Evolutionary conservation across 2,797 vertebrate genomes (phyloP).

Genomic region (Parauchenoglanis ngamensis): DNA sequence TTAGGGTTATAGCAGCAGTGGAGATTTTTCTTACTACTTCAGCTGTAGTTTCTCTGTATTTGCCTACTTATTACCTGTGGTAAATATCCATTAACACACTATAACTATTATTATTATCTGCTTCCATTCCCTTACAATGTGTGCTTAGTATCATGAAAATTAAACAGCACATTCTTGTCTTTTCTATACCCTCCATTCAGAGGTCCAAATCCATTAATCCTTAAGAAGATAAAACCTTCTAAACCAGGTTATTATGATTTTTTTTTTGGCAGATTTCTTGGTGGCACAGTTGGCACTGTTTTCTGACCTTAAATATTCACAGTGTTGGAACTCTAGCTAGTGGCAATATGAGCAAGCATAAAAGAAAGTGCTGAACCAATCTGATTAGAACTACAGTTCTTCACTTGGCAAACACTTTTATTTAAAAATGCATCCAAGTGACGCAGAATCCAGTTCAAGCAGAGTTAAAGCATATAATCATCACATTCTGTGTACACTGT

Average conservation of each 20-base stretch:
- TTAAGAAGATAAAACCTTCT: not conserved
- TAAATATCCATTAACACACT: no score
- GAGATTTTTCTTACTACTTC: no score
- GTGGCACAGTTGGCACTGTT: not conserved
- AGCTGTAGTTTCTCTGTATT: no score
- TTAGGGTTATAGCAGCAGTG: no score
- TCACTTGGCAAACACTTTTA: not conserved
- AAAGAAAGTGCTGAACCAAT: not conserved
- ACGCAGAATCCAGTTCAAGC: not conserved
- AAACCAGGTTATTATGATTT: not conserved
- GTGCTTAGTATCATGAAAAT: not conserved
- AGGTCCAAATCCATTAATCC: not conserved
- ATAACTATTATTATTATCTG: not conserved
- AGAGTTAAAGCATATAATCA: not conserved
- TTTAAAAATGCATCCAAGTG: not conserved
- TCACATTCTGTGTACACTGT: not conserved
- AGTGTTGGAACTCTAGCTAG: not conserved
- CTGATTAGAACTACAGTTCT: not conserved
- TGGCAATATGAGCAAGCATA: not conserved
- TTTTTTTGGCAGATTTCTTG: not conserved
- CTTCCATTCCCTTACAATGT: not conserved
- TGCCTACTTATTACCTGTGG: no score
- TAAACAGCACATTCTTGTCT: not conserved
- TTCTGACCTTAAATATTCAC: conserved; percentile 2
- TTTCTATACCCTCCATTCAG: not conserved